Evolutionary conservation across 2,888 invertebrate species (phyloP), one percentile per base, ranked within the genome.

Genomic region (Hermodice carunculata): DNA sequence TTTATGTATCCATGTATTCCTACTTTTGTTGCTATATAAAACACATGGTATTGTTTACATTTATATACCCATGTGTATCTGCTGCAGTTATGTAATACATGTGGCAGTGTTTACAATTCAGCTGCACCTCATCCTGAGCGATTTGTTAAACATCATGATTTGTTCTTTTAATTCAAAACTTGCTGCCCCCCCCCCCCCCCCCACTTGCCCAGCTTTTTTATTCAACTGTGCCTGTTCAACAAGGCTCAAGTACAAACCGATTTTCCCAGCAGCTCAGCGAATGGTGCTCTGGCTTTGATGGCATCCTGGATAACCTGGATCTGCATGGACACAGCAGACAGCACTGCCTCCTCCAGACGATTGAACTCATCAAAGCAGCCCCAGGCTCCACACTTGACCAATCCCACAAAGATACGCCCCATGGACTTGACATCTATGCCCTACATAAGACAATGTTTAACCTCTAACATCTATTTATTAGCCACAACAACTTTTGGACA

Each of bases 311-410:
- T 92, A 3, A 95, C 92, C 74, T 96, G 93, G 71, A 99, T 93
- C 81, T 97, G 92, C 90, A 95, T 96, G 5, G 98, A 94, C 32
- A 98, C 94, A 0, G 96, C 93, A 0, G 98, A 98, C 49, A 99
- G 88, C 0, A 98, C 98, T 46, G 93, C 93, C 81, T 96, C 94
- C 77, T 97, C 94, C 34, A 99, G 88, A 0, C 99, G 92, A 88
- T 99, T 99, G 87, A 99, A 98, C 88, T 99, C 99, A 86, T 99
- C 99, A 87, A 99, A 99, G 86, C 98, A 99, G 29, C 90, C 98
- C 98, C 98, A 99, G 11, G 98, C 97, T 48, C 86, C 86, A 76
- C 86, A 86, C 81, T 94, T 92, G 0, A 96, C 95, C 51, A 99
- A 86, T 0, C 99, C 99, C 32, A 94, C 92, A 63, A 99, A 90